A percentile compares a stretch with the other conserved stretches of the same genome.
Conservation (phyloP, 2,888 invertebrate species). For the Temnothorax ravouxi region DNA sequence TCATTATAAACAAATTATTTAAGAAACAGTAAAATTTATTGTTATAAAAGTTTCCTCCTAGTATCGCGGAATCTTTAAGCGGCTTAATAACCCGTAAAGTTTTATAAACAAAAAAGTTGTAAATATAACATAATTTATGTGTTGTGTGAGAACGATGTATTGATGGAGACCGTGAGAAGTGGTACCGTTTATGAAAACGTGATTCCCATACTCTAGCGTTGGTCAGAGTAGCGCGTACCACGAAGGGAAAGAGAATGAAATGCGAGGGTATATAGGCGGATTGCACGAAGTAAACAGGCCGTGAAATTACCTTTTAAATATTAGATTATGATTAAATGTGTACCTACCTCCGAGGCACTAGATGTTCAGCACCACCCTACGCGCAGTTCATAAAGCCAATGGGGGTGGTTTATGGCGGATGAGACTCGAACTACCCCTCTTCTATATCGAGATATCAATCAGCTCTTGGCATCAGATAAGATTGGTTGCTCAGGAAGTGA, state of each 20-base stretch:
- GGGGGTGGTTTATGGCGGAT: conserved; percentile 78
- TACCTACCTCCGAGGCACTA: conserved; percentile 83
- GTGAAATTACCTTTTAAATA: conserved; percentile 87
- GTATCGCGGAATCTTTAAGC: neutral
- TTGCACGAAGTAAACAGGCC: conserved; percentile 85
- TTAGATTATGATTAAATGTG: conserved; percentile 87
- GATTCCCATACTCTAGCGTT: conserved; percentile 71
- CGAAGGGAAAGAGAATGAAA: conserved; percentile 69
- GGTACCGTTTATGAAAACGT: conserved; percentile 61
- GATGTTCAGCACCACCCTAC: conserved; percentile 80
- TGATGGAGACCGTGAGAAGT: conserved; percentile 46
- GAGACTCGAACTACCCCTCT: conserved; percentile 74
- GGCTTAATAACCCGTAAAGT: neutral
- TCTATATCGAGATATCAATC: conserved; percentile 83
- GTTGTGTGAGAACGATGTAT: conserved; percentile 14
- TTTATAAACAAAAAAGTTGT: neutral
- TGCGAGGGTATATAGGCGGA: conserved; percentile 74
- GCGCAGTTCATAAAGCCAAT: conserved; percentile 78
- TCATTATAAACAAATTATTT: neutral
- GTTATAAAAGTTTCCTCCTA: neutral
- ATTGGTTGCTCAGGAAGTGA: conserved; percentile 82
- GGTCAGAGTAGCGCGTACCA: conserved; percentile 39
- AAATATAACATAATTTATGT: neutral
- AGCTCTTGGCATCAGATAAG: conserved; percentile 84
- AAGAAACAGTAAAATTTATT: neutral